Percentiles rank a stretch among this genome's conserved stretches.
phyloP scores from a whole-genome alignment of 2,888 invertebrate species.

The Adelphocoris suturalis region DNA sequence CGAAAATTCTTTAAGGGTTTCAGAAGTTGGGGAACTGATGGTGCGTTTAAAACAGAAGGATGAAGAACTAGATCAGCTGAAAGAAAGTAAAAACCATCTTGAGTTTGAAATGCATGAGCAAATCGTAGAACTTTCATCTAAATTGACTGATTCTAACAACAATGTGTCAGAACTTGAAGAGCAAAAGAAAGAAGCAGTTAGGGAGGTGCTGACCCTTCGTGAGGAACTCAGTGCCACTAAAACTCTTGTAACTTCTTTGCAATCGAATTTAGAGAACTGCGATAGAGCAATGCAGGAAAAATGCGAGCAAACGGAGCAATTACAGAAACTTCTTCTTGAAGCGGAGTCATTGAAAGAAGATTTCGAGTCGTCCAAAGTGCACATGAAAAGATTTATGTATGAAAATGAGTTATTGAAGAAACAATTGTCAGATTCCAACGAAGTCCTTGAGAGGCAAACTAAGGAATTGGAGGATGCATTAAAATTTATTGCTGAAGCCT shows the following conservation, averaged over 20 bases:
- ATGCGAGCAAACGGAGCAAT: neutral
- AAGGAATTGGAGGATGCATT: conserved; percentile 17
- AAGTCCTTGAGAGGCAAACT: conserved; percentile 27
- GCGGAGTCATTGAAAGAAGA: neutral
- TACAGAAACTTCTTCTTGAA: conserved; percentile 16
- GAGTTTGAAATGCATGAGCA: conserved; percentile 39
- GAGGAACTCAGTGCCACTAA: neutral
- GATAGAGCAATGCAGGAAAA: neutral
- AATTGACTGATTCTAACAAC: conserved; percentile 39
- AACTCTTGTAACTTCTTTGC: neutral
- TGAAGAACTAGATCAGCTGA: conserved; percentile 33
- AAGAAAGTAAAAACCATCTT: conserved; percentile 41
- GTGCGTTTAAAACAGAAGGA: conserved; percentile 48
- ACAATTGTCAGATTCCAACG: neutral
- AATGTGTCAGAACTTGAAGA: conserved; percentile 18
- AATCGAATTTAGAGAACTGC: conserved; percentile 19
- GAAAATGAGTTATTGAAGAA: conserved; percentile 44
- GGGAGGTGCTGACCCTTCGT: neutral
- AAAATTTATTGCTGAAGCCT: neutral
- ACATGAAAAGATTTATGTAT: neutral
- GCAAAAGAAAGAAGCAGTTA: conserved; percentile 1
- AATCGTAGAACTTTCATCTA: neutral
- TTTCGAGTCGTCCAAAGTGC: neutral
- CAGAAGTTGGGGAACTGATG: conserved; percentile 61
- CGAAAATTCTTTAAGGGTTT: conserved; percentile 55